Evolutionary conservation across 2,113 vertebrate genomes (phyloP).

Genomic region (Psilopsiagon aurifrons): DNA sequence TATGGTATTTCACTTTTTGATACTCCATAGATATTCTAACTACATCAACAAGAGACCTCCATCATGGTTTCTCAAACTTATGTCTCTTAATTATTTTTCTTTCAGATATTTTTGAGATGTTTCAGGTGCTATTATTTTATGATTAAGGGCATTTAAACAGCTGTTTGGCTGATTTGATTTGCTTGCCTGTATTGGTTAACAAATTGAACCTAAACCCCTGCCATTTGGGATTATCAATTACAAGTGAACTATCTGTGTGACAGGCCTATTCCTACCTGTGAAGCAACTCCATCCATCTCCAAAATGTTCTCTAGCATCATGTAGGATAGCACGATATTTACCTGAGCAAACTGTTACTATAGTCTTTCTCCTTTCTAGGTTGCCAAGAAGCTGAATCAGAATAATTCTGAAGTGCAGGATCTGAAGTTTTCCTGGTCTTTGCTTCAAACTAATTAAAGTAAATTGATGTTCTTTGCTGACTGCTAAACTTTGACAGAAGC

Average conservation of each 20-base stretch:
- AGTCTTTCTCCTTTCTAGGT: background rate
- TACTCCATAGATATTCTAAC: background rate
- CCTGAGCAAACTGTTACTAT: background rate
- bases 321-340: background rate
- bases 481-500: constrained; percentile 5
- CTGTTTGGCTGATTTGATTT: background rate
- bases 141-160: background rate
- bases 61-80: background rate
- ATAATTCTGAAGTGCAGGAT: background rate
- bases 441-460: background rate
- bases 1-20: background rate
- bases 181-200: background rate
- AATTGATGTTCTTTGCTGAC: background rate
- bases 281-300: background rate
- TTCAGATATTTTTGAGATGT: background rate
- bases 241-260: background rate
- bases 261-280: background rate
- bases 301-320: background rate
- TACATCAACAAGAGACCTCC: background rate
- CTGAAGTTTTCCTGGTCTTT: background rate
- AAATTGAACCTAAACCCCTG: background rate
- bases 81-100: background rate
- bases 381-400: background rate
- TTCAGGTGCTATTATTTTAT: background rate
- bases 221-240: background rate